Evolutionary conservation across 1,140 invertebrate species (phyloP).

Genomic region (Battus philenor): DNA sequence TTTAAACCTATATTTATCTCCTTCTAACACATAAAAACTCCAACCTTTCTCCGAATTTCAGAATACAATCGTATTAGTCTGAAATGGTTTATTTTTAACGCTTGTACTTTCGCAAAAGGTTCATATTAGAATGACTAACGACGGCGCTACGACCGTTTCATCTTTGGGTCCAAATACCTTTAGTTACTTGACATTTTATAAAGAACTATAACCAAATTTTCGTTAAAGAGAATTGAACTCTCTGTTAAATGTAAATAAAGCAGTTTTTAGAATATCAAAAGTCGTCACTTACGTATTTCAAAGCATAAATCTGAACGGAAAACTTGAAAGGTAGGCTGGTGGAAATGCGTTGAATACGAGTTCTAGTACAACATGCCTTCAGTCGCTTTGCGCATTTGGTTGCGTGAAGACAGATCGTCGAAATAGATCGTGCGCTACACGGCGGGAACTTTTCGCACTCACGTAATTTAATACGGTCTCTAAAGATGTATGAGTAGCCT

Average conservation of each 20-base stretch:
- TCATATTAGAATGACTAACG: slow-evolving; percentile 18
- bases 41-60: slow-evolving; percentile 43
- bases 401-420: slow-evolving; percentile 36
- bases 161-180: slow-evolving; percentile 10
- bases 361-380: slow-evolving; percentile 50
- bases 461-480: slow-evolving; percentile 36
- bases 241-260: slow-evolving; percentile 6
- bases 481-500: slow-evolving; percentile 32
- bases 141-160: slow-evolving; percentile 22
- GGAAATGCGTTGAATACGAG: slow-evolving; percentile 50
- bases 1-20: slow-evolving; percentile 63
- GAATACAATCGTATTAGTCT: slow-evolving; percentile 32
- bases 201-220: slow-evolving; percentile 16
- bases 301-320: slow-evolving; percentile 25
- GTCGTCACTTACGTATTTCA: slow-evolving; percentile 18
- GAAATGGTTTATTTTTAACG: slow-evolving; percentile 16
- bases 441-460: slow-evolving; percentile 62
- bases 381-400: slow-evolving; percentile 60
- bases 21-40: slow-evolving; percentile 62
- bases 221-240: slow-evolving; percentile 8
- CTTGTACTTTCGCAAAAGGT: background rate
- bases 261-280: slow-evolving; percentile 4
- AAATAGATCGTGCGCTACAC: slow-evolving; percentile 30
- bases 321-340: slow-evolving; percentile 68
- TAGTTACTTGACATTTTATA: slow-evolving; percentile 10